phyloP scores from a whole-genome alignment of 2,797 vertebrate species.

The Gymnoscopelus microlampas region DNA sequence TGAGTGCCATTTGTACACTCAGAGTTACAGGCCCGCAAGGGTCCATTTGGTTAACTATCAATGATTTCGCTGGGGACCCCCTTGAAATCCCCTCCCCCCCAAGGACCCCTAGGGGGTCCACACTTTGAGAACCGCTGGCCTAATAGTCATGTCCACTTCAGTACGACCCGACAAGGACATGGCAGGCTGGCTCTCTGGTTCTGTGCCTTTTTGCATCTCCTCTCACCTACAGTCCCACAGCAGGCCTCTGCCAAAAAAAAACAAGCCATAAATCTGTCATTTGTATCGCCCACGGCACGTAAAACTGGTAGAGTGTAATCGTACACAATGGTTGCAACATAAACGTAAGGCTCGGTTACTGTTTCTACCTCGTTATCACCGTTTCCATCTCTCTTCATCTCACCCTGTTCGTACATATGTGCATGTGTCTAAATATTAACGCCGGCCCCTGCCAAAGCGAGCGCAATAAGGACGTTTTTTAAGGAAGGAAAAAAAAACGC shows the following conservation, averaged over 20 bases:
- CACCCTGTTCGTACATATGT: not conserved
- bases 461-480: not conserved
- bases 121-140: not conserved
- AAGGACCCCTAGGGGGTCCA: too few relatives aligned
- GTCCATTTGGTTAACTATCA: too few relatives aligned
- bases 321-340: constrained; percentile 16
- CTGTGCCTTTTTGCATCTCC: constrained; percentile 2
- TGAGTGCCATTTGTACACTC: too few relatives aligned
- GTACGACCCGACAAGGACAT: not conserved
- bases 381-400: too few relatives aligned
- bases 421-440: not conserved
- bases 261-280: constrained; percentile 50
- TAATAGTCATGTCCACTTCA: constrained; percentile 1
- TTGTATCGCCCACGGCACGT: constrained; percentile 15
- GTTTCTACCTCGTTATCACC: too few relatives aligned
- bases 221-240: constrained; percentile 18
- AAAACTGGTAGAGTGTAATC: constrained; percentile 8
- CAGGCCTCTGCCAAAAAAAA: constrained; percentile 37
- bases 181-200: not conserved
- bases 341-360: constrained; percentile 1
- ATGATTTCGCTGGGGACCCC: too few relatives aligned
- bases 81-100: too few relatives aligned
- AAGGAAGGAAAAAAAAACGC: not conserved
- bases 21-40: too few relatives aligned
- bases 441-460: not conserved